Percentiles rank a stretch among this genome's conserved stretches.
phyloP scores from a whole-genome alignment of 2,888 invertebrate species.

The Drosophila cyrtoloma region DNA sequence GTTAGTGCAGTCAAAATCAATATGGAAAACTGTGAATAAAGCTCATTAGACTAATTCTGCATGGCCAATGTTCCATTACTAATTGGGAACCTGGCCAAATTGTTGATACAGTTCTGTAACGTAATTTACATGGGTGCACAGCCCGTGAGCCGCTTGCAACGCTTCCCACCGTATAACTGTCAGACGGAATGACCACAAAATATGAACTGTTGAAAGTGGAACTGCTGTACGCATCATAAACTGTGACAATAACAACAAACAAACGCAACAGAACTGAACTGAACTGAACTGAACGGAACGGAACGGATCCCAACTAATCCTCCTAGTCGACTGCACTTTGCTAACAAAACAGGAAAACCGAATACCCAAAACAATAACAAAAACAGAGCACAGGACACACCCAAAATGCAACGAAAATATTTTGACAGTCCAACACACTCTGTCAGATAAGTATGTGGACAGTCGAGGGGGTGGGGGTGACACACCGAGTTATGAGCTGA shows the following conservation, averaged over 20 bases:
- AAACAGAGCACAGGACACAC: conserved; percentile 65
- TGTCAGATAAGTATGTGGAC: conserved; percentile 18
- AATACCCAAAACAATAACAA: conserved; percentile 13
- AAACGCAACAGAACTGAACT: conserved; percentile 24
- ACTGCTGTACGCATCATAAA: conserved; percentile 72
- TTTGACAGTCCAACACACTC: conserved; percentile 71
- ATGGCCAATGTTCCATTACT: conserved; percentile 54
- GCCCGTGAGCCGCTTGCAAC: conserved; percentile 46
- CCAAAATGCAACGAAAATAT: conserved; percentile 79
- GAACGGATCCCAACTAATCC: conserved; percentile 69
- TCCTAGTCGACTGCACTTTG: conserved; percentile 68
- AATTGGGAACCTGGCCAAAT: conserved; percentile 62
- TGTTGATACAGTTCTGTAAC: conserved; percentile 6
- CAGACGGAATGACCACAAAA: conserved; percentile 62
- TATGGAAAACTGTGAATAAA: conserved; percentile 21
- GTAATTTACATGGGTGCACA: not conserved
- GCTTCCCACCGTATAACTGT: conserved; percentile 73
- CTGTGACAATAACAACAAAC: conserved; percentile 73
- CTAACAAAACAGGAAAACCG: conserved; percentile 70
- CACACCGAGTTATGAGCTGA: conserved; percentile 49
- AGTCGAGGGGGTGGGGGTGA: conserved; percentile 34
- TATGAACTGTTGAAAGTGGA: conserved; percentile 75
- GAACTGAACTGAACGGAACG: conserved; percentile 10
- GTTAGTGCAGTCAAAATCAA: not conserved
- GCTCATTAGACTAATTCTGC: conserved; percentile 44